These are phyloP conservation scores for Agelaius tricolor DNA, from an alignment of 2,113 vertebrate species.

Conservation along the genomic window DNA sequence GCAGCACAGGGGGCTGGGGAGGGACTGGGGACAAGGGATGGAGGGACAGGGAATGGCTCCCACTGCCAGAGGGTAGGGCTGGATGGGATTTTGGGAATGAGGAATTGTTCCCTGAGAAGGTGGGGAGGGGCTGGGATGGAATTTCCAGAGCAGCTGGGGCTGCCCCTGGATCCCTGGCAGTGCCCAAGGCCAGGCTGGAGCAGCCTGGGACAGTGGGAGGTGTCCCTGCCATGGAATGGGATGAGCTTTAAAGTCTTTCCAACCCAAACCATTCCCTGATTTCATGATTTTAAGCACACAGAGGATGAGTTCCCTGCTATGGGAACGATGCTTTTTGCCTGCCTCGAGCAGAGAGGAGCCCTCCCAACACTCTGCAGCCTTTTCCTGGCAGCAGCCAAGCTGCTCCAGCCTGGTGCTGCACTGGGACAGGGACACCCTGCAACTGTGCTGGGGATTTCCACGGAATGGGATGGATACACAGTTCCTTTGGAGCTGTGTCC, in stretches of 20 bases:
- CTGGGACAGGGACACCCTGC: neutral
- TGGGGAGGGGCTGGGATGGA: neutral
- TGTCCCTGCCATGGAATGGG: neutral
- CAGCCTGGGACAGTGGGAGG: neutral
- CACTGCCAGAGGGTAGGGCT: neutral
- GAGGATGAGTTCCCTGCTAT: neutral
- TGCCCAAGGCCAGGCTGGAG: neutral
- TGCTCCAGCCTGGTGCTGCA: fast-evolving
- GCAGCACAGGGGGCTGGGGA: neutral
- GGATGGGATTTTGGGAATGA: neutral
- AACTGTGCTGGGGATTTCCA: neutral
- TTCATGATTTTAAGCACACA: fast-evolving
- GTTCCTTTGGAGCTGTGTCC: neutral
- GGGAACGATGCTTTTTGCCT: neutral
- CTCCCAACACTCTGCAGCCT: fast-evolving
- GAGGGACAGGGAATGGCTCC: neutral
- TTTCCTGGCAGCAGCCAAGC: neutral
- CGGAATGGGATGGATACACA: neutral
- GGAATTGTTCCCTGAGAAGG: fast-evolving
- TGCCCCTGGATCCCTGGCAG: neutral
- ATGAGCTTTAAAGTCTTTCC: neutral
- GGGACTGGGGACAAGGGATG: fast-evolving
- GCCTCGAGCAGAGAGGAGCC: neutral
- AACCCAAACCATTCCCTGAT: neutral
- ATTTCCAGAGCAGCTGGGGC: neutral